phyloP scores from a whole-genome alignment of 2,113 vertebrate genomes.

The Caretta caretta region DNA sequence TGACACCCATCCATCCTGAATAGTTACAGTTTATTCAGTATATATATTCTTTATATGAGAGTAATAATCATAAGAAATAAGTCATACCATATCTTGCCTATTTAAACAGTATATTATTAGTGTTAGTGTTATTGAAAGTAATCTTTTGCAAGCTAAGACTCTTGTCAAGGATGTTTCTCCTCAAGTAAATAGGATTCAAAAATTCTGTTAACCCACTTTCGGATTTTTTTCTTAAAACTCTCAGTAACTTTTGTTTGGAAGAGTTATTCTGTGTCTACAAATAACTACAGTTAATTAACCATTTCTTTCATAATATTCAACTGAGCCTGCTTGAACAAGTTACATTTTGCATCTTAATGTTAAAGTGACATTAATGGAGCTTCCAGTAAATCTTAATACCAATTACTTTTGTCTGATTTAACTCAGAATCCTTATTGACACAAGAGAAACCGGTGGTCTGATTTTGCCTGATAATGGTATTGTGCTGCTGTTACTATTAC shows the following conservation, averaged over 20 bases:
- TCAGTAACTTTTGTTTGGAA: neutral
- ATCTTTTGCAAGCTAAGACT: neutral
- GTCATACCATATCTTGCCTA: neutral
- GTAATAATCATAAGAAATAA: neutral
- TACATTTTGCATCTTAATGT: slow-evolving; percentile 64
- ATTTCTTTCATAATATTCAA: slow-evolving; percentile 37
- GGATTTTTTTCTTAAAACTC: slow-evolving; percentile 20
- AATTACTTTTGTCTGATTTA: slow-evolving; percentile 76
- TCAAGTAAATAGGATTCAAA: neutral
- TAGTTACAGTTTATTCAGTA: neutral
- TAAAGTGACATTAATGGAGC: slow-evolving; percentile 64
- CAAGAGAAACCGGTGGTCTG: slow-evolving; percentile 20
- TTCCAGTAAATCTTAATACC: slow-evolving; percentile 72
- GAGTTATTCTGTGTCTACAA: slow-evolving; percentile 19
- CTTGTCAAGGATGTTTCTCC: neutral
- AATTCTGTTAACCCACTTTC: slow-evolving; percentile 2
- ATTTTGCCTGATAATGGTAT: slow-evolving; percentile 50
- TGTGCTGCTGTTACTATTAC: slow-evolving; percentile 58
- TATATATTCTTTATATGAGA: neutral
- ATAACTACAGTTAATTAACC: slow-evolving; percentile 23
- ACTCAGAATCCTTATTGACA: slow-evolving; percentile 68
- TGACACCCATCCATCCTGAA: rapidly evolving
- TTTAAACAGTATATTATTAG: neutral
- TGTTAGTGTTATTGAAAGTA: neutral
- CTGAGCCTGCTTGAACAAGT: slow-evolving; percentile 64